Base-by-base conservation (phyloP, 1,140 invertebrate species). In the Hylaeus anthracinus region DNA sequence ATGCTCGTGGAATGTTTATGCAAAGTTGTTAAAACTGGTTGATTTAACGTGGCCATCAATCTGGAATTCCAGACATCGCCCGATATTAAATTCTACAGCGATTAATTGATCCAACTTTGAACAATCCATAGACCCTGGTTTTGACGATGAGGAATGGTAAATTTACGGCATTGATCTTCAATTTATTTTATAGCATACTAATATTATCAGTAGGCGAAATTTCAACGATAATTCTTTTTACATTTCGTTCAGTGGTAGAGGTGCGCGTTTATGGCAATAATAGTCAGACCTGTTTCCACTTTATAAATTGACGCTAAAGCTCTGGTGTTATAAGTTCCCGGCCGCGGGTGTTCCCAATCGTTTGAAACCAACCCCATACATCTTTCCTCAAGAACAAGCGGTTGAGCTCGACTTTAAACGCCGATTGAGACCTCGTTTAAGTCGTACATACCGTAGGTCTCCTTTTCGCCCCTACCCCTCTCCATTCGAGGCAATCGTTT, bases 1-100 rank as follows among this genome's bases (percentile, higher is more conserved):
- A 9, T 72, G n/a, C 55, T 26, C 14, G 63, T 37, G n/a, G 48
- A 64, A 79, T 79, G 76, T 79, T 79, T 79, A 72, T 79, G 69
- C 51, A 15, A 2, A 37, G 69, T 79, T 79, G 71, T 72, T 79
- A 72, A 79, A 72, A 72, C 70, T 63, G 48, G 43, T 39, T 14
- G 12, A 72, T 26, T 61, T 64, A 79, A 64, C 76, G 51, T 37
- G 55, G 41, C 43, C 75, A 60, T 51, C 43, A 60, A 70, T 71
- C 26, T 26, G 75, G 48, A 61, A 71, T 71, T 70, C 45, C 55
- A 3, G 55, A n/a, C 10, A n/a, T 14, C 48, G 15, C 8, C 8
- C 41, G 70, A 72, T 79, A 79, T 79, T 64, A 79, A 79, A 79
- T 79, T 79, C 70, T 45, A 55, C 4, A 12, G 2, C 39, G 26